Percentiles rank a stretch among this genome's conserved stretches.
Evolutionary conservation across 2,888 invertebrate species (phyloP).

Genomic region (Xylocampa areola): DNA sequence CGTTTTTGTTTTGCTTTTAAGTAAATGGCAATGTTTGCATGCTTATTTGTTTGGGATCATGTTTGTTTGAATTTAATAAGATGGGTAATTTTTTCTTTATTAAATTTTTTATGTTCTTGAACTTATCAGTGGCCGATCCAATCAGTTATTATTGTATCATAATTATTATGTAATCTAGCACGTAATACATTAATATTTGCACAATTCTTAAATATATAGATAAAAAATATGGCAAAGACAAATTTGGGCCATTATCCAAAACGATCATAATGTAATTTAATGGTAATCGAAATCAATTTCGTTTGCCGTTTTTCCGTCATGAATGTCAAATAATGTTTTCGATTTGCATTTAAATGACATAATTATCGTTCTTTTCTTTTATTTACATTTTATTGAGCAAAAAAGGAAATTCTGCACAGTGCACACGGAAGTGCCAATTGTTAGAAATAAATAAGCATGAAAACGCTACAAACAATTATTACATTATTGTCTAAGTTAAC

Average conservation of each 20-base stretch:
- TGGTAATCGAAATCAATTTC: constrained; percentile 45
- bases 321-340: constrained; percentile 38
- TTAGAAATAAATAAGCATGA: too few species aligned
- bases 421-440: too few species aligned
- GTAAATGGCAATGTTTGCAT: neutral
- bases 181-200: too few species aligned
- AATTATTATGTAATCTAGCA: too few species aligned
- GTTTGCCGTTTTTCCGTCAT: constrained; percentile 20
- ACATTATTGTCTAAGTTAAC: too few species aligned
- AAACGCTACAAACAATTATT: too few species aligned
- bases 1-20: too few species aligned
- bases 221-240: neutral
- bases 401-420: neutral
- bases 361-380: constrained; percentile 10
- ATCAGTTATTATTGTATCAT: too few species aligned
- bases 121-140: too few species aligned
- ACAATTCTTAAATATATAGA: too few species aligned
- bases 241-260: constrained; percentile 11
- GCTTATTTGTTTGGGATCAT: neutral
- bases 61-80: neutral
- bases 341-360: constrained; percentile 48
- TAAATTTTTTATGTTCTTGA: too few species aligned
- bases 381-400: neutral
- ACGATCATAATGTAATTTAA: constrained; percentile 38
- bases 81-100: too few species aligned